Conservation (phyloP, 2,888 invertebrate species). For the Cheilosia vulpina region DNA sequence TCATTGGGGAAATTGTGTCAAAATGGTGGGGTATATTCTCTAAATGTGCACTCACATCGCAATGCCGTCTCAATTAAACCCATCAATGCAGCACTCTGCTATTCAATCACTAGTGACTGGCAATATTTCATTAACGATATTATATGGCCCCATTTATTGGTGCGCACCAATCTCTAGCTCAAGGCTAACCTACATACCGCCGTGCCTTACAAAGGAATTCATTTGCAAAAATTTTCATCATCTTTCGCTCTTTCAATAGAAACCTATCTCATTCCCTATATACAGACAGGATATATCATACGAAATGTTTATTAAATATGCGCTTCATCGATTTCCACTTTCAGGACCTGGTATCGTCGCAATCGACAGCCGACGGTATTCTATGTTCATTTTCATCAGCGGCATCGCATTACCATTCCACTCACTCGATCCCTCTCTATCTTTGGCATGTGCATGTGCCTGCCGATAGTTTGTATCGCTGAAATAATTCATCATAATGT, state of each 20-base stretch:
- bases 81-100: slow-evolving; percentile 13
- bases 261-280: background rate
- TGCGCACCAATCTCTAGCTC: slow-evolving; percentile 25
- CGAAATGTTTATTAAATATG: slow-evolving; percentile 72
- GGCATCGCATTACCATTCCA: slow-evolving; percentile 25
- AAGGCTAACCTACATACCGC: slow-evolving; percentile 56
- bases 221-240: slow-evolving; percentile 63
- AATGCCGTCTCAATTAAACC: slow-evolving; percentile 41
- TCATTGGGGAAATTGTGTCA: slow-evolving; percentile 22
- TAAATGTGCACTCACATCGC: background rate
- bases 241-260: slow-evolving; percentile 5
- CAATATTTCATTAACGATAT: slow-evolving; percentile 49
- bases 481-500: slow-evolving; percentile 72
- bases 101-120: slow-evolving; percentile 47
- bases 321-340: slow-evolving; percentile 69
- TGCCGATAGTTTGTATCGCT: slow-evolving; percentile 39
- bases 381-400: slow-evolving; percentile 21
- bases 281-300: slow-evolving; percentile 22
- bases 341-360: slow-evolving; percentile 37
- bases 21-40: background rate
- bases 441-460: slow-evolving; percentile 27
- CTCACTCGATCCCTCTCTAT: slow-evolving; percentile 1
- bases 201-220: slow-evolving; percentile 58
- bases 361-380: background rate
- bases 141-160: slow-evolving; percentile 42